phyloP scores from a whole-genome alignment of 2,797 vertebrate species.

The Platalea minor region DNA sequence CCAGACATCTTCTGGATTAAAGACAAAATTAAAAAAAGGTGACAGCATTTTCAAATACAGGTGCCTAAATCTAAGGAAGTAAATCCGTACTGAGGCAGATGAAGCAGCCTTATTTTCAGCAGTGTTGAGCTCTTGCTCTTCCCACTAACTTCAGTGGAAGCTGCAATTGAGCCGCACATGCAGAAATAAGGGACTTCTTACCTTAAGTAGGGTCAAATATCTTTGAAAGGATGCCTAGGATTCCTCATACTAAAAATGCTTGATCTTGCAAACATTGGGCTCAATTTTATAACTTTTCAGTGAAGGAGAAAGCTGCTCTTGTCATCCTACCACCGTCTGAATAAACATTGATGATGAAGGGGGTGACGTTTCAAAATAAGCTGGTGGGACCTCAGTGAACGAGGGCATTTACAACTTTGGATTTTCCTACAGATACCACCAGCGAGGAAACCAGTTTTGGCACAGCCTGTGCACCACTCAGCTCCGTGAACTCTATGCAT shows the following conservation, averaged over 20 bases:
- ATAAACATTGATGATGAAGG: background rate
- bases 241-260: background rate
- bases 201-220: background rate
- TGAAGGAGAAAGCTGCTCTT: background rate
- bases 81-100: background rate
- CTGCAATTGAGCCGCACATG: background rate
- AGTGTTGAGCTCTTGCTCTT: background rate
- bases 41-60: background rate
- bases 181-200: background rate
- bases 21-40: background rate
- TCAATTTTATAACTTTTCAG: background rate
- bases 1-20: background rate
- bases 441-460: slow-evolving; percentile 89
- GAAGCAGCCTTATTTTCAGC: background rate
- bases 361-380: background rate
- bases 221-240: background rate
- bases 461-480: slow-evolving; percentile 86
- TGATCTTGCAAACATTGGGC: background rate
- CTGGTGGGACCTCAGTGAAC: background rate
- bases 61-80: background rate
- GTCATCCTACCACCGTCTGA: background rate
- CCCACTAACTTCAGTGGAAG: background rate
- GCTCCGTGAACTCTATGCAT: slow-evolving; percentile 90
- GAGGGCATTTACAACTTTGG: background rate
- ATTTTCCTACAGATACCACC: slow-evolving; percentile 83